A percentile compares a stretch with the other conserved stretches of the same genome.
phyloP scores from a whole-genome alignment of 2,113 vertebrate species.

The Hiodon alosoides region DNA sequence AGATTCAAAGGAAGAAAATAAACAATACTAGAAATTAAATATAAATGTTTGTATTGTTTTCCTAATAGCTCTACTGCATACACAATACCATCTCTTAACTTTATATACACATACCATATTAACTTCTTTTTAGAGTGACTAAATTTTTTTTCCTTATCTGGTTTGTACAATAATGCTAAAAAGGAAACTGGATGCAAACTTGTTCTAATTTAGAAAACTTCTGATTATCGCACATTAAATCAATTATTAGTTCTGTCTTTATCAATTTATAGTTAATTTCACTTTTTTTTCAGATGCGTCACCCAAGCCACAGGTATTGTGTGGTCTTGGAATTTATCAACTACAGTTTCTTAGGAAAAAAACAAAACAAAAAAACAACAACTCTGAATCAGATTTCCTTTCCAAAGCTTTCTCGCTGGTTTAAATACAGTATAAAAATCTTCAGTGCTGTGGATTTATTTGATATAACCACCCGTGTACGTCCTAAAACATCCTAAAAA shows the following conservation, averaged over 20 bases:
- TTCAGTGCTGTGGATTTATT: slow-evolving; percentile 69
- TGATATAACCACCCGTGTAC: slow-evolving; percentile 62
- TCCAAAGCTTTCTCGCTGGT: slow-evolving; percentile 87
- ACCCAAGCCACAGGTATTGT: slow-evolving; percentile 38
- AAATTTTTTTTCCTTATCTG: slow-evolving; percentile 56
- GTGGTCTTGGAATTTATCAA: slow-evolving; percentile 51
- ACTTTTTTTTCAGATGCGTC: slow-evolving; percentile 49
- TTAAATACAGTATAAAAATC: slow-evolving; percentile 83
- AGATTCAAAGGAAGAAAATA: slow-evolving; percentile 82
- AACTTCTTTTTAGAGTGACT: slow-evolving; percentile 49
- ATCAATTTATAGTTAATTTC: slow-evolving; percentile 58
- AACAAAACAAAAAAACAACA: slow-evolving; percentile 48
- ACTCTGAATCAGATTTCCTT: slow-evolving; percentile 53
- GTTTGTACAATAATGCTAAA: slow-evolving; percentile 77
- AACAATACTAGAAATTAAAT: slow-evolving; percentile 67
- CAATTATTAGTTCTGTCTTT: slow-evolving; percentile 58
- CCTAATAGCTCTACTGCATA: slow-evolving; percentile 98
- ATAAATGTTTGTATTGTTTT: slow-evolving; percentile 70
- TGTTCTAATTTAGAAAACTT: slow-evolving; percentile 75
- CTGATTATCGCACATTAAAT: slow-evolving; percentile 41
- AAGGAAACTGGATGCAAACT: slow-evolving; percentile 81
- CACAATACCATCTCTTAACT: slow-evolving; percentile 94
- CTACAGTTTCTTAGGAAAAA: slow-evolving; percentile 56
- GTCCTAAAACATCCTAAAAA: slow-evolving; percentile 54
- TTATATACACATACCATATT: slow-evolving; percentile 96